These are phyloP conservation scores for Chlamydotis undulata DNA, from an alignment of 2,113 vertebrate species.

Conservation along the genomic window DNA sequence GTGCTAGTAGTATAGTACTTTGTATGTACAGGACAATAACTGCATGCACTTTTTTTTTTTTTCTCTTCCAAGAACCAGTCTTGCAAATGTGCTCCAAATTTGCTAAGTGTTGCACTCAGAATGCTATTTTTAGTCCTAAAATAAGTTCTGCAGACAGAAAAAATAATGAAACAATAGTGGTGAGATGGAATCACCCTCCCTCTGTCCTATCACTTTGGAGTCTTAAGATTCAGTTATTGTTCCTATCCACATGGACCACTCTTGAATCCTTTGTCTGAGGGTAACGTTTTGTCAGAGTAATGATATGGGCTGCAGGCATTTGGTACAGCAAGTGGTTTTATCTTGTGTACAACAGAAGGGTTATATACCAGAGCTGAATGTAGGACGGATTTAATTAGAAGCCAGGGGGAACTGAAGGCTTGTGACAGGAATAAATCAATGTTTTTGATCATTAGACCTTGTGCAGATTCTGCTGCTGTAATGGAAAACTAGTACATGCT, in stretches of 20 bases:
- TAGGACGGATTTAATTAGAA: conserved; percentile 57
- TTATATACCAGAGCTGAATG: conserved; percentile 1
- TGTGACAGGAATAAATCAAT: conserved; percentile 65
- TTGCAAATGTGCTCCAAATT: background rate
- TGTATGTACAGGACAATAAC: background rate
- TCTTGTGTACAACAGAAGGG: conserved; percentile 23
- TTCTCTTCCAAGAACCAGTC: background rate
- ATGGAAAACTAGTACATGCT: background rate
- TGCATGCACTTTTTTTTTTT: background rate
- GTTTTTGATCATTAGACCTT: conserved; percentile 56
- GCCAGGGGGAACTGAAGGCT: background rate
- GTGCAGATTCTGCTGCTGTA: conserved; percentile 18
- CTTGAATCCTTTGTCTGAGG: background rate
- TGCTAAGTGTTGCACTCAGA: background rate
- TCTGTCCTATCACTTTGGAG: background rate
- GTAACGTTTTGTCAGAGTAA: background rate
- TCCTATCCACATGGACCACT: background rate
- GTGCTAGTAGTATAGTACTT: background rate
- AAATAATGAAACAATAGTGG: background rate
- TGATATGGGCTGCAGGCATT: background rate
- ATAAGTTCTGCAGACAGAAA: background rate
- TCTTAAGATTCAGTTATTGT: background rate
- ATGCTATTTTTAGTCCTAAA: background rate
- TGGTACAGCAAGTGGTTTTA: background rate
- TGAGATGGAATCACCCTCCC: background rate